Percentiles rank a stretch among this genome's conserved stretches.
Evolutionary conservation across 2,888 invertebrate species (phyloP).

Genomic region (Hartigia nigra): DNA sequence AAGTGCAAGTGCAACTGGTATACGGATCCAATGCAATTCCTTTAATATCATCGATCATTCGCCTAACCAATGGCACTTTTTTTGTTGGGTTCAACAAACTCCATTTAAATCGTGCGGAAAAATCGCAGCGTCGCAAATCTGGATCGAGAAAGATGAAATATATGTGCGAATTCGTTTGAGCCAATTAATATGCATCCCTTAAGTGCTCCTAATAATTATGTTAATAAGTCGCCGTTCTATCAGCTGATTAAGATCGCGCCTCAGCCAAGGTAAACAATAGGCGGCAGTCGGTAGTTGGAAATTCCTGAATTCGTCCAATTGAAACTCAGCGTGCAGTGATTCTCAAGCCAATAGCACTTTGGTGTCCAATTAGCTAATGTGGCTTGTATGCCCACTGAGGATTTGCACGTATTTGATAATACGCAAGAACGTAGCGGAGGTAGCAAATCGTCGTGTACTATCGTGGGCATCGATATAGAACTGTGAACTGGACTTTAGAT

Average conservation of each 20-base stretch:
- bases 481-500: background rate
- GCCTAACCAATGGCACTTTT: background rate
- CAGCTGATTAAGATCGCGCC: conserved; percentile 34
- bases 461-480: background rate
- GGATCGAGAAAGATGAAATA: background rate
- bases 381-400: conserved; percentile 21
- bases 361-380: conserved; percentile 43
- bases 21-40: background rate
- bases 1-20: background rate
- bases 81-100: background rate
- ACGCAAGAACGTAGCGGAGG: background rate
- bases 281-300: conserved; percentile 10
- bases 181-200: background rate
- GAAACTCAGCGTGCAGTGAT: conserved; percentile 33
- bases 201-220: conserved; percentile 33
- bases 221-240: conserved; percentile 33
- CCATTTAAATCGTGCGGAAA: background rate
- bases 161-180: background rate
- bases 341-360: conserved; percentile 24
- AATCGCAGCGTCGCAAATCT: background rate
- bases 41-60: background rate
- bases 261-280: conserved; percentile 8
- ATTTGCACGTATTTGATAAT: conserved; percentile 9
- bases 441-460: background rate
- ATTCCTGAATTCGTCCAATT: conserved; percentile 34